Evolutionary conservation across 2,797 vertebrate species (phyloP).

Genomic region (Phoebastria nigripes): DNA sequence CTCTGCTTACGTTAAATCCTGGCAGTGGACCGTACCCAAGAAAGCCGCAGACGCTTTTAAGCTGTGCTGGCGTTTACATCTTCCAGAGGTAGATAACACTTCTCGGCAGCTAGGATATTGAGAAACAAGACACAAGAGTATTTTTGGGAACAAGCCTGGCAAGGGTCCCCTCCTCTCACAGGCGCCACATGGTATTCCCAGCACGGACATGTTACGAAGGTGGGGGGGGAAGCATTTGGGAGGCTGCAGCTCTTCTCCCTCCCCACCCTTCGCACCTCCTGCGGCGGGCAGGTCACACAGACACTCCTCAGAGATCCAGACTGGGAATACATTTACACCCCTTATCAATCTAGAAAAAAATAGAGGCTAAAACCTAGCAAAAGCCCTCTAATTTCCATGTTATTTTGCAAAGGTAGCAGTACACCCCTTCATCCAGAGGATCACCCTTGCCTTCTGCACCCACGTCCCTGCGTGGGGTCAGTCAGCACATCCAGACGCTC

Average conservation of each 20-base stretch:
- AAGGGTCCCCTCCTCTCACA: no score
- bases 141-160: background rate
- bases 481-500: background rate
- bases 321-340: background rate
- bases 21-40: background rate
- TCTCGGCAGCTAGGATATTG: accelerated
- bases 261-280: background rate
- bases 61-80: background rate
- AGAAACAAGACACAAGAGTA: background rate
- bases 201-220: accelerated
- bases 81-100: background rate
- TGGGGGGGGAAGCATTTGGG: background rate
- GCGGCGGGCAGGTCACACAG: accelerated
- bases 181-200: background rate
- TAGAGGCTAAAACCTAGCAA: background rate
- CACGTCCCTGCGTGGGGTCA: accelerated
- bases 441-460: background rate
- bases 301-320: no score
- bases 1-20: accelerated
- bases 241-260: background rate
- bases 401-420: accelerated
- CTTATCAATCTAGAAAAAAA: background rate
- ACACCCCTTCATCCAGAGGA: background rate
- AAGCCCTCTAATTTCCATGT: background rate
- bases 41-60: background rate